Evolutionary conservation across 2,113 vertebrate species (phyloP).

Genomic region (Vidua macroura): DNA sequence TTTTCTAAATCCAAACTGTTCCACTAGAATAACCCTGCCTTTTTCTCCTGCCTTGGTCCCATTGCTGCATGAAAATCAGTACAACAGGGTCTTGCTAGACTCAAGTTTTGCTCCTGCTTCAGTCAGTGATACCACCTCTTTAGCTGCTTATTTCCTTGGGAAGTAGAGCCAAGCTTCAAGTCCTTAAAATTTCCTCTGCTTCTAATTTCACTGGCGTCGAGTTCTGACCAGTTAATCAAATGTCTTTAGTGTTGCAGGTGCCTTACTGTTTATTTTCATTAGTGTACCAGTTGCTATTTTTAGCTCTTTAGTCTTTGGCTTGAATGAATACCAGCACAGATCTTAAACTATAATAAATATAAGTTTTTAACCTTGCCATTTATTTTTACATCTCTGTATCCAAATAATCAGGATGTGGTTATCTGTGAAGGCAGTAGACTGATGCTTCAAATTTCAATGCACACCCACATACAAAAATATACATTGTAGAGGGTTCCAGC

Average conservation of each 20-base stretch:
- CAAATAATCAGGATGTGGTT: constrained; percentile 81
- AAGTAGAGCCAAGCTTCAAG: not conserved
- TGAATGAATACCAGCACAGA: constrained; percentile 64
- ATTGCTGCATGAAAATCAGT: not conserved
- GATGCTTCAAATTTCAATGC: constrained; percentile 63
- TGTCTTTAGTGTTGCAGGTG: constrained; percentile 71
- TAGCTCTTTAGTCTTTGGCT: constrained; percentile 68
- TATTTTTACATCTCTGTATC: constrained; percentile 75
- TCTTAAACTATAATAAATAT: constrained; percentile 66
- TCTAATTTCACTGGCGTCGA: constrained; percentile 56
- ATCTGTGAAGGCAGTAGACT: constrained; percentile 61
- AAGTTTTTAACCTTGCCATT: constrained; percentile 72
- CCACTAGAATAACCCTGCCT: not conserved
- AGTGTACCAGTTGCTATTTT: constrained; percentile 66
- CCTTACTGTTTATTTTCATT: constrained; percentile 75
- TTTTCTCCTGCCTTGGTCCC: not conserved
- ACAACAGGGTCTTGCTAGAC: not conserved
- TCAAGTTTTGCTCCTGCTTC: not conserved
- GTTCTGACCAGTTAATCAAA: constrained; percentile 74
- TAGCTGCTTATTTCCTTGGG: not conserved
- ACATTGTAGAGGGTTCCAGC: constrained; percentile 14
- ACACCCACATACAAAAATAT: constrained; percentile 69
- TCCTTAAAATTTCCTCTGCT: constrained; percentile 49
- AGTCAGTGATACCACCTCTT: not conserved
- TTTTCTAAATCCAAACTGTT: not conserved